A percentile compares a stretch with the other conserved stretches of the same genome.
These are phyloP conservation scores for Drosophila nigritarsus DNA, from an alignment of 2,888 invertebrate species.

Conservation along the genomic window DNA sequence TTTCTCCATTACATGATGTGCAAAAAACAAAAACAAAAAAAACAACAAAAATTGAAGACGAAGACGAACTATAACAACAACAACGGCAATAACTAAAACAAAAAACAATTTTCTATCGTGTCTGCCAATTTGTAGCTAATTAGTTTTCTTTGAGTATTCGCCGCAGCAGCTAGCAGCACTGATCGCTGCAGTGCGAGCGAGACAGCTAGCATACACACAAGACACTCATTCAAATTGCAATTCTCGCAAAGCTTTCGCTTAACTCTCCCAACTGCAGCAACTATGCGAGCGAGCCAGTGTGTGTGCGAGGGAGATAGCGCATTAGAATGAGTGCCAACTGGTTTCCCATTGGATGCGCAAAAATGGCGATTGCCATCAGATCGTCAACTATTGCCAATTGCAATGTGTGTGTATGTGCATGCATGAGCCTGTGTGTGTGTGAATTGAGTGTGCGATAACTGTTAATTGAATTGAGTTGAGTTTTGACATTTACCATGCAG, in stretches of 20 bases:
- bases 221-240: slow-evolving; percentile 27
- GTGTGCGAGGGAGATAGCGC: slow-evolving; percentile 25
- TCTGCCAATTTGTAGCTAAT: slow-evolving; percentile 69
- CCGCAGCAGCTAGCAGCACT: slow-evolving; percentile 30
- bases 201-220: slow-evolving; percentile 13
- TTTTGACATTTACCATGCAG: not conserved
- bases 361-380: slow-evolving; percentile 64
- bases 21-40: slow-evolving; percentile 25
- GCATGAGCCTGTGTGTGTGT: not conserved
- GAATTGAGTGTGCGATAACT: not conserved
- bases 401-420: not conserved
- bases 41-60: not conserved
- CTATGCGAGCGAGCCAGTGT: slow-evolving; percentile 14
- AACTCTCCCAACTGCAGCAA: slow-evolving; percentile 35
- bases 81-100: slow-evolving; percentile 8
- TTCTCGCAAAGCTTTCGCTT: slow-evolving; percentile 30
- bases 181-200: slow-evolving; percentile 31
- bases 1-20: slow-evolving; percentile 70
- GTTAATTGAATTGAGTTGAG: not conserved
- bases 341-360: slow-evolving; percentile 67
- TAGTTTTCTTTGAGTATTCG: slow-evolving; percentile 63
- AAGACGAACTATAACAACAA: slow-evolving; percentile 7
- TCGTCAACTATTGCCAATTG: slow-evolving; percentile 17
- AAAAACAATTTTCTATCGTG: slow-evolving; percentile 53
- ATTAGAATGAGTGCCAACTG: slow-evolving; percentile 23